These are phyloP conservation scores for Sympetrum striolatum DNA, from an alignment of 2,888 invertebrate genomes.

Conservation along the genomic window DNA sequence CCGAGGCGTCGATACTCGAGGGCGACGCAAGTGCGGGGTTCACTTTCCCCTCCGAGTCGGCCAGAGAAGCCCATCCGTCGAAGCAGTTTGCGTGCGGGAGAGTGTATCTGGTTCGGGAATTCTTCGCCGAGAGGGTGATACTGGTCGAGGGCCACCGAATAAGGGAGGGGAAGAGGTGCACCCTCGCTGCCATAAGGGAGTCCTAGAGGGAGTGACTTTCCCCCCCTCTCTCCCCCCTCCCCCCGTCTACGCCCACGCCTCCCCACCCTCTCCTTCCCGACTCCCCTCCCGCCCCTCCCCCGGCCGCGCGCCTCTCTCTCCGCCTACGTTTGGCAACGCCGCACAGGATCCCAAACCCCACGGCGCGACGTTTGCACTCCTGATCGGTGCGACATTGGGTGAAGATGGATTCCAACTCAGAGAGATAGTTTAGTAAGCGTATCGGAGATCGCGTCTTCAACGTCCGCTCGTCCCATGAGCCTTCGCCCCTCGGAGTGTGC, in stretches of 20 bases:
- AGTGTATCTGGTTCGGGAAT: slow-evolving; percentile 41
- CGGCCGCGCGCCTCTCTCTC: neutral
- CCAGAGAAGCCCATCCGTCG: slow-evolving; percentile 41
- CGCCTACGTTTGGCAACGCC: neutral
- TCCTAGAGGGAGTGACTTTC: neutral
- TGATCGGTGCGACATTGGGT: slow-evolving; percentile 47
- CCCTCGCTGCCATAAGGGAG: neutral
- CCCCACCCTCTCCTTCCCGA: neutral
- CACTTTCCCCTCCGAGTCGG: neutral
- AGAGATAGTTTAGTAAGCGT: slow-evolving; percentile 6
- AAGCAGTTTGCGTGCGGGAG: slow-evolving; percentile 44
- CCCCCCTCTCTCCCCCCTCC: neutral
- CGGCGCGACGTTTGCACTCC: slow-evolving; percentile 45
- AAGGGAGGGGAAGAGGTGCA: neutral
- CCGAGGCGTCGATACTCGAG: too few species aligned
- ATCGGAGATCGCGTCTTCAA: neutral
- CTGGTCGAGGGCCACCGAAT: slow-evolving; percentile 24
- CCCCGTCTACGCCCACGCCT: neutral
- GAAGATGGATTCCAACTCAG: slow-evolving; percentile 45
- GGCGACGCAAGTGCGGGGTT: too few species aligned
- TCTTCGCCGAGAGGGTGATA: slow-evolving; percentile 45
- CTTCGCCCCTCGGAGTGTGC: neutral
- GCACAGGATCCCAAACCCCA: slow-evolving; percentile 38
- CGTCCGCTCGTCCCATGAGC: neutral
- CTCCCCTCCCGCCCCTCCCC: neutral